Evolutionary conservation across 2,113 vertebrate species (phyloP).

Genomic region (Agapornis roseicollis): DNA sequence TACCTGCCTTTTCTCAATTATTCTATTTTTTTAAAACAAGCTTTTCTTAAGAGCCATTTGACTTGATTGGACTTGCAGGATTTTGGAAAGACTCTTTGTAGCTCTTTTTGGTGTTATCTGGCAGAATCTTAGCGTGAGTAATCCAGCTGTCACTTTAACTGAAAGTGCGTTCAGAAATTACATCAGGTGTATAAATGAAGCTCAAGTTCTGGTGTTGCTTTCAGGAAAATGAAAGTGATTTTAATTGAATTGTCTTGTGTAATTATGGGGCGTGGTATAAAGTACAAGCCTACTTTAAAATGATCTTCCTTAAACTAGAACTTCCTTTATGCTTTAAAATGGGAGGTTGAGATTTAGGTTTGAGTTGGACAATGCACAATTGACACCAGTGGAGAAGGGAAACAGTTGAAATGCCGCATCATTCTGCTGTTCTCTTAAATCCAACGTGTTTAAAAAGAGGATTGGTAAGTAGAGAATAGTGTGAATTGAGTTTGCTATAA

Average conservation of each 20-base stretch:
- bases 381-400: neutral
- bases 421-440: neutral
- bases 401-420: neutral
- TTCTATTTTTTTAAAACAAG: neutral
- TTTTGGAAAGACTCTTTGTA: conserved; percentile 22
- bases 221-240: conserved; percentile 39
- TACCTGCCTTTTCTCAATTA: neutral
- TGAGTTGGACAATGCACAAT: neutral
- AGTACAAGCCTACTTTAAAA: neutral
- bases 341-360: neutral
- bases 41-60: neutral
- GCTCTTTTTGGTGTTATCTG: conserved; percentile 2
- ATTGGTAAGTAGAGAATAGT: neutral
- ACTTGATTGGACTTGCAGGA: neutral
- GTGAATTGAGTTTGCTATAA: neutral
- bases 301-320: neutral
- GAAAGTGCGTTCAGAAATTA: conserved; percentile 46
- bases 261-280: conserved; percentile 30
- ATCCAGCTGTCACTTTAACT: conserved; percentile 35
- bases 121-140: conserved; percentile 22
- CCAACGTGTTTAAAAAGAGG: neutral
- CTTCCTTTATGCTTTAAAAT: neutral
- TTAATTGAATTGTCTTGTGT: conserved; percentile 43
- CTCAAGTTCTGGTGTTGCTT: conserved; percentile 43
- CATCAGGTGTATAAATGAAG: conserved; percentile 21